These are phyloP conservation scores for Petrosia ficiformis DNA, from an alignment of 37 sponge, comb jelly and placozoan genomes.

Conservation along the genomic window DNA sequence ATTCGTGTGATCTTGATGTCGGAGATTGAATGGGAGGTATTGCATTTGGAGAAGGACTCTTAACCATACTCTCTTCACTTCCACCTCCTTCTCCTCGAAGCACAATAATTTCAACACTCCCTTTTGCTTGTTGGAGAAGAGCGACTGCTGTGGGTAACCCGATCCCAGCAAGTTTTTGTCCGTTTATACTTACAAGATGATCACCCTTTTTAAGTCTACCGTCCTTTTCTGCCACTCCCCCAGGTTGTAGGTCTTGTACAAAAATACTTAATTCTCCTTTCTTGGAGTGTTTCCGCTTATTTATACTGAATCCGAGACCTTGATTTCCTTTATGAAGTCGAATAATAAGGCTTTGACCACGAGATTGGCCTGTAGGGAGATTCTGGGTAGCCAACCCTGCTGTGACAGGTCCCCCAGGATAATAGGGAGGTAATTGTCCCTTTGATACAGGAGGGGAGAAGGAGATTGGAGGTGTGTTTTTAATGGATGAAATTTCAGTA, in stretches of 20 bases:
- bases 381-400: conserved; percentile 23
- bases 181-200: conserved; percentile 75
- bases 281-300: conserved; percentile 33
- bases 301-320: conserved; percentile 80
- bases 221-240: conserved; percentile 82
- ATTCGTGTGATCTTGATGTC: no score
- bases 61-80: no score
- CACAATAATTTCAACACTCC: conserved; percentile 56
- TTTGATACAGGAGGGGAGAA: conserved; percentile 3
- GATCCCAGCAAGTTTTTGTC: conserved; percentile 33
- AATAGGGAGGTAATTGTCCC: not conserved
- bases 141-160: conserved; percentile 54
- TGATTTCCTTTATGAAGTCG: conserved; percentile 41
- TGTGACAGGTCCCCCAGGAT: conserved; percentile 21
- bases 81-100: conserved; percentile 1
- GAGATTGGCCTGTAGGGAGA: conserved; percentile 8
- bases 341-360: not conserved
- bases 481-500: no score
- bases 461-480: conserved; percentile 9
- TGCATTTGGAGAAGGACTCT: no score
- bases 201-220: conserved; percentile 65
- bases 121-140: conserved; percentile 49
- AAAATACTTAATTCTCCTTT: conserved; percentile 43
- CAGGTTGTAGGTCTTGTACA: conserved; percentile 63
- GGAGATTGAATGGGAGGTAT: no score